phyloP scores from a whole-genome alignment of 2,888 invertebrate species.

The Euzophera pinguis region DNA sequence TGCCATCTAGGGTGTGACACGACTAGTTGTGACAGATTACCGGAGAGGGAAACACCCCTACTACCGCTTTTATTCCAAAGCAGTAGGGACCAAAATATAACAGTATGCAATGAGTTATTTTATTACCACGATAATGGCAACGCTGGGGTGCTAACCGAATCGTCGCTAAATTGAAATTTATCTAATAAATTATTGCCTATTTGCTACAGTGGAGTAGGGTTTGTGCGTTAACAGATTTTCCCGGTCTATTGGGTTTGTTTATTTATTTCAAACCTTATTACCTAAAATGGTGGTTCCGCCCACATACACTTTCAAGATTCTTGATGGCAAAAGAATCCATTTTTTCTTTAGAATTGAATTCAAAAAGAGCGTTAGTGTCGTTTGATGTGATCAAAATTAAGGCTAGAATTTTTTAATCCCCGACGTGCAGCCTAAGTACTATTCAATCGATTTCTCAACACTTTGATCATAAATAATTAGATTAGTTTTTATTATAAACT shows the following conservation, averaged over 20 bases:
- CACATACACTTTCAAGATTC: not conserved
- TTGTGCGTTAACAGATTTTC: slow-evolving; percentile 19
- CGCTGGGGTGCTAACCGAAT: slow-evolving; percentile 62
- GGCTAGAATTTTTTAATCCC: too few species aligned
- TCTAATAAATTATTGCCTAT: slow-evolving; percentile 71
- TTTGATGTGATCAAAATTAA: too few species aligned
- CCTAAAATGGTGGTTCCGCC: not conserved
- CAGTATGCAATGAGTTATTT: slow-evolving; percentile 39
- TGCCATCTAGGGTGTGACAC: slow-evolving; percentile 54
- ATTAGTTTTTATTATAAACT: too few species aligned
- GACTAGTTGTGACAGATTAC: slow-evolving; percentile 60
- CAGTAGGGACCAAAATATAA: slow-evolving; percentile 20
- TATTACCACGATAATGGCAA: slow-evolving; percentile 64
- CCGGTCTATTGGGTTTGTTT: slow-evolving; percentile 13
- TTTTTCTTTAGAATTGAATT: too few species aligned
- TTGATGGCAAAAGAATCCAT: too few species aligned
- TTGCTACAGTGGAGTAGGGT: slow-evolving; percentile 28
- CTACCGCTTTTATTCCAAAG: slow-evolving; percentile 23
- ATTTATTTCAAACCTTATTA: too few species aligned
- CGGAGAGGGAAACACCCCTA: slow-evolving; percentile 26
- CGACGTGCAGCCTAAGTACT: too few species aligned
- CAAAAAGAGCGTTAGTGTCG: too few species aligned
- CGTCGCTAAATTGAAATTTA: slow-evolving; percentile 71
- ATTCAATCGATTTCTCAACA: too few species aligned
- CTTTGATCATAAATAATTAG: too few species aligned